Evolutionary conservation across 2,797 vertebrate species (phyloP).

Genomic region (Sarcophilus harrisii): DNA sequence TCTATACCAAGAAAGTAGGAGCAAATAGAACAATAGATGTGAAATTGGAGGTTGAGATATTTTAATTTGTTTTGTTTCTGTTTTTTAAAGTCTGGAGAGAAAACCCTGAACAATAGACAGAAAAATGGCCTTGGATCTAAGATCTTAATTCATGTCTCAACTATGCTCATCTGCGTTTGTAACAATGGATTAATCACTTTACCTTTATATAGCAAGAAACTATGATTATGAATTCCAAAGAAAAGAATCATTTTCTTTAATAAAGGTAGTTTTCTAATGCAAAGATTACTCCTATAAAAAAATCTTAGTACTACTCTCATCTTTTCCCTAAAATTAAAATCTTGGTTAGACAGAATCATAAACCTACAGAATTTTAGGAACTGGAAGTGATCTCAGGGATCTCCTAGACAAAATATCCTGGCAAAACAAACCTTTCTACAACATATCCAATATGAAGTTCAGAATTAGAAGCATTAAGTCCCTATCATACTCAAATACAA

Average conservation of each 20-base stretch:
- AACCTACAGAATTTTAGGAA: neutral
- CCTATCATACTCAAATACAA: neutral
- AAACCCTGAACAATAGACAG: neutral
- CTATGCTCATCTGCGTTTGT: neutral
- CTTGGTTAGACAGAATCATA: neutral
- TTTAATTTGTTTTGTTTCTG: too few species aligned
- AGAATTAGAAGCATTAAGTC: neutral
- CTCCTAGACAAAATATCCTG: neutral
- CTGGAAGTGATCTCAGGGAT: rapidly evolving
- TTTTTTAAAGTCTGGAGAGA: neutral
- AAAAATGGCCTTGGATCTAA: neutral
- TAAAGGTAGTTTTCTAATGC: neutral
- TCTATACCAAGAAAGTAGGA: neutral
- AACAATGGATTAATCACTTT: neutral
- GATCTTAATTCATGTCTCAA: neutral
- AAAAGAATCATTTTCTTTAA: neutral
- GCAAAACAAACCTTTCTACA: neutral
- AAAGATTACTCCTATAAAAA: neutral
- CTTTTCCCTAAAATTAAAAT: neutral
- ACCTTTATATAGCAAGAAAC: neutral
- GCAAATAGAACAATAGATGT: neutral
- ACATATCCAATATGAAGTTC: neutral
- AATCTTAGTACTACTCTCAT: neutral
- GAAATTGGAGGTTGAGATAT: neutral
- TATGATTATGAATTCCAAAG: neutral